Evolutionary conservation across 2,113 vertebrate species (phyloP), one percentile per base, ranked within the genome.

Genomic region (Gobius niger): DNA sequence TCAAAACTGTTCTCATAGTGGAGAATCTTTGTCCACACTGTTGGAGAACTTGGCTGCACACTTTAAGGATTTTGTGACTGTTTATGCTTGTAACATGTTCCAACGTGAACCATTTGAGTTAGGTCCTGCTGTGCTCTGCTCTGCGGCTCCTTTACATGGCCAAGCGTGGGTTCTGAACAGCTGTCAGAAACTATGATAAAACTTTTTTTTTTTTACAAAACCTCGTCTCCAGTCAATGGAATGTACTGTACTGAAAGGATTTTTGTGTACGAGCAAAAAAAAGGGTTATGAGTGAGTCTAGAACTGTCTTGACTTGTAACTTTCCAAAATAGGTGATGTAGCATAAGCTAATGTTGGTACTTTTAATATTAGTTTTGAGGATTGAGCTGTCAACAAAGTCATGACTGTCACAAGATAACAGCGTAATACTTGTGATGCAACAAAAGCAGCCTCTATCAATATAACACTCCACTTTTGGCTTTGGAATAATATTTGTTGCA

Each of bases 51-150:
- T 10, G 11, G 11, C 9, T 10, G 18, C 16, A 11, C 18, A 18
- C 19, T 53, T 56, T 11, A 56, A 34, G 2, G 0, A 13, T 56
- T 57, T 34, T 57, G 11, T 40, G 12, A 0, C 54, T 6, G 12
- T 57, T 2, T 57, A 14, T 57, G 19, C 54, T 14, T 57, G 19
- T 57, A 57, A 40, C 54, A 57, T 57, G 54, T 57, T 57, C 24
- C 2, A 34, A 57, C 54, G 0, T 57, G 24, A 34, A 57, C 40
- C 7, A 40, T 7, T 13, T 12, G 11, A 5, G 19, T 40, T 18
- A 24, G 40, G 13, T 14, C 24, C 19, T 57, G 54, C 11, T 13
- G 13, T 57, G 11, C 54, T 40, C 12, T 12, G 16, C 12, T 57
- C 18, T 57, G 12, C 11, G 13, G 11, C 24, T 7, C 54, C 52